Base-by-base conservation (phyloP, 2,797 vertebrate genomes). In the Acipenser transmontanus region DNA sequence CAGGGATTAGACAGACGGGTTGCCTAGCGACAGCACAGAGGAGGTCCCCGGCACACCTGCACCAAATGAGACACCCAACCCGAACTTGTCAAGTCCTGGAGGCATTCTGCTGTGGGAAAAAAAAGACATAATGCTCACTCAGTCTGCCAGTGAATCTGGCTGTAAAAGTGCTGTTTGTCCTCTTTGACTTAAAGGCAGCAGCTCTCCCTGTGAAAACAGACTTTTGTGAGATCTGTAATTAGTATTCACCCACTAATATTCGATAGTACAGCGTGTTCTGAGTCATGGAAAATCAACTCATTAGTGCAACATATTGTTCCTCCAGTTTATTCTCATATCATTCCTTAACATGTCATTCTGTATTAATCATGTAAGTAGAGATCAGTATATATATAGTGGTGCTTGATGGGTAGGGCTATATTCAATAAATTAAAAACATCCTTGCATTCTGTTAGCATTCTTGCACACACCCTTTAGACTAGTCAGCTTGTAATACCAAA, bases 21-120 rank as follows among this genome's bases (percentile, higher is more conserved):
- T 92, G 88, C 90, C 86, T 87, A 84, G 87, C 7, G 78, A 91
- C 68, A 0, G 81, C 80, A 84, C 20, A 11, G 80, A 82, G 82
- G 66, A 68, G 71, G 60, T 68, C 63, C 63, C 50, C 50, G 61
- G 69, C 66, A 73, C 72, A 70, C 72, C 69, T 70, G 69, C 72
- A 61, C 49, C 66, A 67, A 70, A 68, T 56, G 64, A 65, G 66
- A 68, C 66, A 60, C 69, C 61, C 72, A 63, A 67, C 49, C 60
- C 68, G 50, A 67, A 64, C 57, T 65, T 51, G 66, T 64, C 68
- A 64, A 60, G 52, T 68, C 66, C 68, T 65, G 66, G 63, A 70
- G 60, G 54, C 57, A 47, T 70, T 70, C 59, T 69, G 70, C 61
- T 71, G 63, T 82, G 70, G 71, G 74, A 74, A 48, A 72, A 75